Evolutionary conservation across 1,140 invertebrate species (phyloP), one percentile per base, ranked within the genome.

Genomic region (Drosophila lacertosa): DNA sequence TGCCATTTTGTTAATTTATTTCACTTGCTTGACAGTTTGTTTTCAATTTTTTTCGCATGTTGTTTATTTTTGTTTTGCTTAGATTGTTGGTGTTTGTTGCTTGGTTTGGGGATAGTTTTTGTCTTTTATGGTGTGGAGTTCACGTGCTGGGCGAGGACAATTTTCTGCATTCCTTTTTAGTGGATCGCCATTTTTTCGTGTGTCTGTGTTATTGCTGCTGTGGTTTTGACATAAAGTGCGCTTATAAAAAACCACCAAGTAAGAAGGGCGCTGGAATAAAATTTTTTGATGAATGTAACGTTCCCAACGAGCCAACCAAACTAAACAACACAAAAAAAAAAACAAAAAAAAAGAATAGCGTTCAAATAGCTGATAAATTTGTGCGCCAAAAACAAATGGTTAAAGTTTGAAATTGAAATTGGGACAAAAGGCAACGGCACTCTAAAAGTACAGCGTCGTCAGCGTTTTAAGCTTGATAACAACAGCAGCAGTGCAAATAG

Each of bases 201-300:
- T 40, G n/a, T 58, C 24, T 58, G 22, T 64, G 65, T 64, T 75
- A 72, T 73, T 79, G 79, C 74, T 67, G 62, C 71, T 84, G 81
- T 86, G 82, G 82, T 86, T 86, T 86, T 86, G 82, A 86, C 82
- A 86, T 86, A 88, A 86, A 86, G 82, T 89, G 82, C 67, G 74
- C 82, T 88, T 88, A 88, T 84, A 84, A 84, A 84, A 84, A 86
- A 84, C 73, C 82, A 33, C 67, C 81, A 88, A 84, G 82, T 84
- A 88, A 84, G 81, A 70, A 70, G 24, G 65, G 82, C 77, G 82
- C 48, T 63, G 58, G 67, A 77, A 86, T 75, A 75, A 77, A 54
- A 82, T 86, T 74, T 84, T 86, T 86, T 84, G 81, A 84, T 84
- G 81, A 86, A 84, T 84, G 77, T 78, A 81, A 77, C 77, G 77